These are phyloP conservation scores for Anticlea derivata DNA, from an alignment of 2,888 invertebrate genomes.

Conservation along the genomic window DNA sequence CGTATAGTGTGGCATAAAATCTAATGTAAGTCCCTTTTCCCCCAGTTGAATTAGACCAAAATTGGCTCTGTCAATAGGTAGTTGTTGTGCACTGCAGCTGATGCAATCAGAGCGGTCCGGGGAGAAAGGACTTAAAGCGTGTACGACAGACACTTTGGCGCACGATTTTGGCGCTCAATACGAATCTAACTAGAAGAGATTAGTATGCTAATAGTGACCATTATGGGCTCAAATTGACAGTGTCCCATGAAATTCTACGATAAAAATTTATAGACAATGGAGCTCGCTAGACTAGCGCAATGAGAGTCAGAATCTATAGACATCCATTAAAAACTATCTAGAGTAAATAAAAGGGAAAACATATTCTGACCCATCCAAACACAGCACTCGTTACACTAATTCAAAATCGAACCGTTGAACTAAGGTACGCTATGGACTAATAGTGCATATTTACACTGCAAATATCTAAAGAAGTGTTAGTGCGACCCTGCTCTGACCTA, in stretches of 20 bases:
- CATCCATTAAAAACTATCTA: conserved; percentile 72
- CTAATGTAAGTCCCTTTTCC: conserved; percentile 63
- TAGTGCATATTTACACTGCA: conserved; percentile 24
- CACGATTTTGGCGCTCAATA: conserved; percentile 62
- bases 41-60: conserved; percentile 47
- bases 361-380: conserved; percentile 81
- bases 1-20: conserved; percentile 38
- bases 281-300: conserved; percentile 76
- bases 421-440: conserved; percentile 67
- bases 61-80: conserved; percentile 41
- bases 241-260: conserved; percentile 69
- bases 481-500: conserved; percentile 59
- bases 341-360: conserved; percentile 55
- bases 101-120: conserved; percentile 50
- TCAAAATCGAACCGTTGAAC: conserved; percentile 57
- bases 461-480: conserved; percentile 61
- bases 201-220: conserved; percentile 75
- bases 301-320: conserved; percentile 70
- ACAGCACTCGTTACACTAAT: conserved; percentile 68
- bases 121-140: conserved; percentile 69
- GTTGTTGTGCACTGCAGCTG: conserved; percentile 40
- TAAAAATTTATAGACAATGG: conserved; percentile 73
- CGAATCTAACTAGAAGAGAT: conserved; percentile 77
- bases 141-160: conserved; percentile 53
- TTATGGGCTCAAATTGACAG: conserved; percentile 63